These are phyloP conservation scores for Boulengeromyrus knoepffleri DNA, from an alignment of 2,113 vertebrate species.

Conservation along the genomic window DNA sequence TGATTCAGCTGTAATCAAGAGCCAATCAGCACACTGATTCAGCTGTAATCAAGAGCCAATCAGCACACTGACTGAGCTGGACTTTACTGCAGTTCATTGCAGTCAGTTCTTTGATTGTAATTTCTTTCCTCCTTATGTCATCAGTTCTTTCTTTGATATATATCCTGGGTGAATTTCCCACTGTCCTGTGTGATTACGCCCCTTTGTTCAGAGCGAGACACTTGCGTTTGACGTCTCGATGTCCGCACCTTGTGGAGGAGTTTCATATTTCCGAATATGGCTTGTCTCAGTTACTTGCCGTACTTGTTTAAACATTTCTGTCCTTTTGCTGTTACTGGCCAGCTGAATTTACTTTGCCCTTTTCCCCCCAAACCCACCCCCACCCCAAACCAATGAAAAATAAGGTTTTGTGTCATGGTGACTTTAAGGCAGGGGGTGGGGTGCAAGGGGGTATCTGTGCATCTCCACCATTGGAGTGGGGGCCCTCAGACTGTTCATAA, in stretches of 20 bases:
- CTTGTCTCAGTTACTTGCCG: not conserved
- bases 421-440: not conserved
- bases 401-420: not conserved
- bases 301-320: constrained; percentile 10
- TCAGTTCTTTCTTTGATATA: not conserved
- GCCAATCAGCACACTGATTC: not conserved
- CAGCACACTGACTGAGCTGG: not conserved
- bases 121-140: not conserved
- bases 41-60: not conserved
- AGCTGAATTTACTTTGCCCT: not conserved
- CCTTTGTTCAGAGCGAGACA: not conserved
- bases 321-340: not conserved
- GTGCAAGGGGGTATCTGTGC: not conserved
- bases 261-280: not conserved
- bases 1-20: not conserved
- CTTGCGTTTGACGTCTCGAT: not conserved
- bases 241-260: not conserved
- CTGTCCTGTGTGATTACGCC: not conserved
- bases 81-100: not conserved
- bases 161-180: not conserved
- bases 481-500: not conserved
- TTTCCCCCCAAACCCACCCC: not conserved
- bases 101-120: not conserved
- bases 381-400: not conserved
- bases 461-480: not conserved